A percentile compares a stretch with the other conserved stretches of the same genome.
Conservation (phyloP, 2,797 vertebrate species). For the Lophotriccus pileatus region DNA sequence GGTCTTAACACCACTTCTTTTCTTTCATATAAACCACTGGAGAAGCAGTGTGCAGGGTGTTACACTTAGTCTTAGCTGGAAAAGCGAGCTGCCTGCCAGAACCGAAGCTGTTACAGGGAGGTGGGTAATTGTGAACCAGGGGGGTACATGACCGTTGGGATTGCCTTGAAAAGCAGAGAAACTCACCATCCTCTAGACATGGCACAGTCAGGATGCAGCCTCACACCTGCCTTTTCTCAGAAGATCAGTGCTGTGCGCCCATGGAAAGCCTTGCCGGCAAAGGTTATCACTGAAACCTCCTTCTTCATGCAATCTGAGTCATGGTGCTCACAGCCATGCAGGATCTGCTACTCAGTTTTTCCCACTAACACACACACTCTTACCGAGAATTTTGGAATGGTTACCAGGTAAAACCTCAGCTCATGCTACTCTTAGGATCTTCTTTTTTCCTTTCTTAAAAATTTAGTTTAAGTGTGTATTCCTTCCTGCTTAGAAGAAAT, state of each 20-base stretch:
- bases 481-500: background rate
- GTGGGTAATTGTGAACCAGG: background rate
- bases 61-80: background rate
- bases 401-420: background rate
- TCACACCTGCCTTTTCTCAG: slow-evolving; percentile 44
- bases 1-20: background rate
- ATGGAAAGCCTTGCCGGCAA: background rate
- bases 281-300: slow-evolving; percentile 36
- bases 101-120: background rate
- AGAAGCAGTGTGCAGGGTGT: background rate
- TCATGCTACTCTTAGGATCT: background rate
- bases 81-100: background rate
- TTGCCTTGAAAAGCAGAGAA: background rate
- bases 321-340: slow-evolving; percentile 7
- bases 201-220: background rate
- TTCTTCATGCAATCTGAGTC: slow-evolving; percentile 37
- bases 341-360: slow-evolving; percentile 26
- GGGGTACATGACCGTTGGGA: background rate
- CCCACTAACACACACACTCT: background rate
- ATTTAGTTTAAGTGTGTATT: background rate
- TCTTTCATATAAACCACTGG: rapidly evolving
- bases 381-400: slow-evolving; percentile 42
- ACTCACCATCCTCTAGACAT: background rate
- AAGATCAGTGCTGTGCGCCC: background rate
- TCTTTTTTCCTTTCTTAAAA: background rate